These are phyloP conservation scores for Delphinus delphis DNA, from an alignment of 2,113 vertebrate genomes.

Conservation along the genomic window DNA sequence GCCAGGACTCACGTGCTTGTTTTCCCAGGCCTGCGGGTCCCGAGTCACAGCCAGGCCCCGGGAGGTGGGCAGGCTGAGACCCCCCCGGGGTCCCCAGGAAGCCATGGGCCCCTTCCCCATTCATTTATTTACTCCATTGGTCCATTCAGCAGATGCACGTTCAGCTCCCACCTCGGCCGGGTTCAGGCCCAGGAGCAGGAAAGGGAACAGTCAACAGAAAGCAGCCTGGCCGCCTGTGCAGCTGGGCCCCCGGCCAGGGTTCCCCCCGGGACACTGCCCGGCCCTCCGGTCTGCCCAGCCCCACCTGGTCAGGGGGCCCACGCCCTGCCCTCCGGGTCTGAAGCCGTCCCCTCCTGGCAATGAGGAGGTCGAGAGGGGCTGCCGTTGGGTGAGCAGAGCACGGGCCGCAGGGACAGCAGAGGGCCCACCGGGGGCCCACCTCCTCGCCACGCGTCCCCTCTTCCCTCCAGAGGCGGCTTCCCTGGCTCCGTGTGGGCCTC, in stretches of 20 bases:
- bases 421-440: accelerated
- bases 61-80: not conserved
- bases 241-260: accelerated
- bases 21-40: no score
- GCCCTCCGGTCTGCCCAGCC: not conserved
- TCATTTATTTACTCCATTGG: not conserved
- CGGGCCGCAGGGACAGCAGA: accelerated
- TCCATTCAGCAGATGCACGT: not conserved
- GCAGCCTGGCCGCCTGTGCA: accelerated
- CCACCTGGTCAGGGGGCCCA: not conserved
- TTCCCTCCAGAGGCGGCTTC: accelerated
- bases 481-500: accelerated
- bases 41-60: accelerated
- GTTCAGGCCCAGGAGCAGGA: not conserved
- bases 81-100: not conserved
- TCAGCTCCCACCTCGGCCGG: no score
- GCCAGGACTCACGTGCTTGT: not conserved
- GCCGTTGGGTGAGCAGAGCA: accelerated
- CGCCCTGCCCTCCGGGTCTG: not conserved
- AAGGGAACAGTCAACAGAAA: not conserved
- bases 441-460: accelerated
- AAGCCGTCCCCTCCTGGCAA: not conserved
- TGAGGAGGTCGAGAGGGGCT: accelerated
- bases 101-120: not conserved
- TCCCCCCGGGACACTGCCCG: not conserved